phyloP scores from a whole-genome alignment of 2,113 vertebrate species.

The Anolis carolinensis region DNA sequence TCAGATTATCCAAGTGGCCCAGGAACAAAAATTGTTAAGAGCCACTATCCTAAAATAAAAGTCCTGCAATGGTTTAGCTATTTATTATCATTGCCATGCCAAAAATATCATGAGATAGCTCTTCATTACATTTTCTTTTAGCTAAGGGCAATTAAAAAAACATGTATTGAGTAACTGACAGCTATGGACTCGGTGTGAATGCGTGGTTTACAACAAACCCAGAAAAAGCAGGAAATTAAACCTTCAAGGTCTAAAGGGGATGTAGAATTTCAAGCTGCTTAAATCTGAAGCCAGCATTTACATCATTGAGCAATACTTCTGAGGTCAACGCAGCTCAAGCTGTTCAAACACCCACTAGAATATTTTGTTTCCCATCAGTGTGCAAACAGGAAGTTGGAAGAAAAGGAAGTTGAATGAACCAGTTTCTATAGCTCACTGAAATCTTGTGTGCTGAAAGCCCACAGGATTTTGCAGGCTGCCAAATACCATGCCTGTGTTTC shows the following conservation, averaged over 20 bases:
- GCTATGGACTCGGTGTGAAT: rapidly evolving
- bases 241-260: not conserved
- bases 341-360: slow-evolving; percentile 83
- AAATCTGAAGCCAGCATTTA: slow-evolving; percentile 47
- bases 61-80: not conserved
- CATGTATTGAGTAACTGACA: not conserved
- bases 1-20: no score
- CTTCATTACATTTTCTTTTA: not conserved
- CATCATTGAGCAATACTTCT: slow-evolving; percentile 38
- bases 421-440: slow-evolving; percentile 74
- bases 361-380: slow-evolving; percentile 77
- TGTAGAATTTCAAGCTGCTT: slow-evolving; percentile 43
- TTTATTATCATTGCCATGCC: not conserved
- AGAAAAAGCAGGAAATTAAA: slow-evolving; percentile 6
- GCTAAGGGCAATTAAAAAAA: not conserved
- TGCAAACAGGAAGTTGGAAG: slow-evolving; percentile 73
- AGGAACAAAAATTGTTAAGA: no score
- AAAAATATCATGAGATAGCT: not conserved
- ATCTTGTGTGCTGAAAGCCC: slow-evolving; percentile 76
- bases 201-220: not conserved
- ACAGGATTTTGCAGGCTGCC: slow-evolving; percentile 77
- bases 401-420: slow-evolving; percentile 72
- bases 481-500: slow-evolving; percentile 84
- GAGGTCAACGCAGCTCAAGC: slow-evolving; percentile 73
- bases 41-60: not conserved